phyloP scores from a whole-genome alignment of 2,113 vertebrate genomes.

The Pterophyllum scalare region DNA sequence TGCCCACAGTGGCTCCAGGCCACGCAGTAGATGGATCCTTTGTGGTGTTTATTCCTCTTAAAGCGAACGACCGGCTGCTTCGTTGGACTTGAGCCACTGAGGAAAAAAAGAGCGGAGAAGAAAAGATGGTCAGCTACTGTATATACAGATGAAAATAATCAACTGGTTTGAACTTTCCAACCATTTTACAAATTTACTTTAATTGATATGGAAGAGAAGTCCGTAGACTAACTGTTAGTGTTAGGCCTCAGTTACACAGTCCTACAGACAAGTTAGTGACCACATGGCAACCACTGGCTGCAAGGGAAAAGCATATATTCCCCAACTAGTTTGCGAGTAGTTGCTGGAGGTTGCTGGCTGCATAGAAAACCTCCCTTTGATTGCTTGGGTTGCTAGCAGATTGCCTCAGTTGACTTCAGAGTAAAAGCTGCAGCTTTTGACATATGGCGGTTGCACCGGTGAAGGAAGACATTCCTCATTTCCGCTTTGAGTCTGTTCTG shows the following conservation, averaged over 20 bases:
- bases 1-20: constrained; percentile 98
- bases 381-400: too few relatives aligned
- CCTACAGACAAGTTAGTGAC: not conserved
- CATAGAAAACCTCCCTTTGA: too few relatives aligned
- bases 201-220: not conserved
- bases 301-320: not conserved
- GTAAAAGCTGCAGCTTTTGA: too few relatives aligned
- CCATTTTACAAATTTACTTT: not conserved
- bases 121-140: not conserved
- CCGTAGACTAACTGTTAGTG: too few relatives aligned
- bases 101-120: not conserved
- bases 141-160: not conserved
- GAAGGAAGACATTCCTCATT: too few relatives aligned
- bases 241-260: too few relatives aligned
- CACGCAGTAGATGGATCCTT: constrained; percentile 98
- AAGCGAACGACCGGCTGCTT: constrained; percentile 92
- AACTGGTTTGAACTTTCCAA: not conserved
- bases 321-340: not conserved
- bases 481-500: too few relatives aligned
- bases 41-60: constrained; percentile 99
- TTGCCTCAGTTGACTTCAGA: too few relatives aligned
- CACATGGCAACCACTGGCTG: not conserved
- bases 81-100: constrained; percentile 80
- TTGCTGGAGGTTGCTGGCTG: too few relatives aligned
- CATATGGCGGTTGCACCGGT: too few relatives aligned